Base-by-base conservation (phyloP, 2,888 invertebrate genomes). In the Cheilosia grossa region DNA sequence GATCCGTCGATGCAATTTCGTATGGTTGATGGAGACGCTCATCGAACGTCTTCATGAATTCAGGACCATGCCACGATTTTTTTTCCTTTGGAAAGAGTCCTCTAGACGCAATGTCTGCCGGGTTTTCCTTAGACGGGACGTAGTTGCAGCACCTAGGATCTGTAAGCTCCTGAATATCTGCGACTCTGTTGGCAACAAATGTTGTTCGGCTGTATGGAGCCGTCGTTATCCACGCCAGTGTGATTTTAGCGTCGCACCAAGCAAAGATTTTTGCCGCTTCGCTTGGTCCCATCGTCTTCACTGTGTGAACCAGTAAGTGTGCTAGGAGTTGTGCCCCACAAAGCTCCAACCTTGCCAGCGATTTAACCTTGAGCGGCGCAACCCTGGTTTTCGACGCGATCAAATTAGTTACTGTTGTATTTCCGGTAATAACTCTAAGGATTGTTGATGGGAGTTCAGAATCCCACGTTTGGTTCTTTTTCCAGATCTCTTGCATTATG, bases 161-260 rank as follows among this genome's bases (percentile, higher is more conserved):
- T 4, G 85, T 70, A 1, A 72, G 66, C 0, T 87, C 83, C 15
- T 87, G 54, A 51, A 88, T 87, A 61, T 87, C 79, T 33, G 87
- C 59, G 6, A 88, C 88, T 44, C 87, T 77, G 40, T 87, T 88
- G 33, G 83, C 85, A 3, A 88, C 87, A 56, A 88, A 89, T 0
- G 69, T 63, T 56, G 59, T 61, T 10, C 75, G 24, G 1, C 51
- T 86, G 15, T 79, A 74, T 7, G 83, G 58, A 0, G 74, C 72
- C 4, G 74, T 73, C 53, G 82, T 72, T 1, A 88, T 66, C 88
- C 74, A 79, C 4, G 73, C 51, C n/a, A 80, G 67, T 19, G 44
- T 44, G 15, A 77, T 77, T 53, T 77, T 21, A 1, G 59, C 67
- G 40, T 77, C 59, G 40, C 51, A 59, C 75, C 67, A 67, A 19